phyloP scores from a whole-genome alignment of 2,888 invertebrate genomes.

The Automeris io region DNA sequence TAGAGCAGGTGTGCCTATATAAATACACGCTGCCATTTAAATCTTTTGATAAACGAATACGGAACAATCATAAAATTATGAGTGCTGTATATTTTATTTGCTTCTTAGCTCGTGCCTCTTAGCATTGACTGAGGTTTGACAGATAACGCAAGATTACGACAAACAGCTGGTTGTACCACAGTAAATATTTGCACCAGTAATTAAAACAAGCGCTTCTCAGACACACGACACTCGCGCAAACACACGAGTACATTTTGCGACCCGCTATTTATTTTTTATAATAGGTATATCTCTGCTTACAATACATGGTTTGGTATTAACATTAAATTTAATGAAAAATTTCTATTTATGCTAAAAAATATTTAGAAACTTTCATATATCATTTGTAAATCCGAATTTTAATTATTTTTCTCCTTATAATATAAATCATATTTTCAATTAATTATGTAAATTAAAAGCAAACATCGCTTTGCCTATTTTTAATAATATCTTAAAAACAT shows the following conservation, averaged over 20 bases:
- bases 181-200: slow-evolving; percentile 67
- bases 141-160: slow-evolving; percentile 69
- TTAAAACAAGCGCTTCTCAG: slow-evolving; percentile 57
- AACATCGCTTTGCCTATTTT: no score
- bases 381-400: not conserved
- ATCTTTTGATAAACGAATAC: slow-evolving; percentile 9
- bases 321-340: no score
- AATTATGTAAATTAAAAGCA: no score
- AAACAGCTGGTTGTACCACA: slow-evolving; percentile 54
- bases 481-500: not conserved
- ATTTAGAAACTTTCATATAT: not conserved
- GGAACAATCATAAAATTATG: slow-evolving; percentile 20
- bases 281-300: no score
- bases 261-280: slow-evolving; percentile 17
- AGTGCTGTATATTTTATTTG: slow-evolving; percentile 23
- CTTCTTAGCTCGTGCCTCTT: slow-evolving; percentile 52
- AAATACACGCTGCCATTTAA: slow-evolving; percentile 10
- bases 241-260: slow-evolving; percentile 44
- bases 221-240: slow-evolving; percentile 42
- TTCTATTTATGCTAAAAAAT: not conserved
- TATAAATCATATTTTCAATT: not conserved
- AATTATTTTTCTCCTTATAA: not conserved
- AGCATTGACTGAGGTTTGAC: slow-evolving; percentile 75
- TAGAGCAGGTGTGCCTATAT: slow-evolving; percentile 12
- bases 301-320: no score